phyloP scores from a whole-genome alignment of 2,888 invertebrate species.

The Nesidiocoris tenuis region DNA sequence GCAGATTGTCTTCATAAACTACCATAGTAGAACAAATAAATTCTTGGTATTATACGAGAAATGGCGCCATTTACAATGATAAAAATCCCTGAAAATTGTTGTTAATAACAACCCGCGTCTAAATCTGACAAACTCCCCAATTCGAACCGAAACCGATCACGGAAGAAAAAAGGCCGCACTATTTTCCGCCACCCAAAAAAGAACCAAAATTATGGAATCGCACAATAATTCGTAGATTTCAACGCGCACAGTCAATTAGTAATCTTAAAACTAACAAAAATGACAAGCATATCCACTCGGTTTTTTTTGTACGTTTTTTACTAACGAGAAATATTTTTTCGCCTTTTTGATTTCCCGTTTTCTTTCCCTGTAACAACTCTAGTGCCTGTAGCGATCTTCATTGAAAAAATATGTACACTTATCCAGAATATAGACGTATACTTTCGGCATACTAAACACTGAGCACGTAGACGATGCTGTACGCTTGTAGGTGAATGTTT shows the following conservation, averaged over 20 bases:
- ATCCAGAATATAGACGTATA: conserved; percentile 22
- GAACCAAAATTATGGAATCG: conserved; percentile 47
- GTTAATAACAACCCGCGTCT: no score
- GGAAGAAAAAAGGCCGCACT: no score
- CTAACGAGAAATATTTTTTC: conserved; percentile 1
- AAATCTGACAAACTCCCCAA: no score
- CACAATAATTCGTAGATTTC: conserved; percentile 49
- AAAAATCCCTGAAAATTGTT: no score
- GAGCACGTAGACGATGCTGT: conserved; percentile 45
- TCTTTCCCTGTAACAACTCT: conserved; percentile 45
- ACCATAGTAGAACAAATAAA: no score
- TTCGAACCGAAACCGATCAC: no score
- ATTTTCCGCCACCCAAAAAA: conserved; percentile 24
- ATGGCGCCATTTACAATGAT: no score
- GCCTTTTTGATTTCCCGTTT: conserved; percentile 24
- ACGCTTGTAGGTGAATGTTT: conserved; percentile 47
- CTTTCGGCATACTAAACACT: conserved; percentile 19
- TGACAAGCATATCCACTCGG: conserved; percentile 18
- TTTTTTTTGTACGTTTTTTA: conserved; percentile 1
- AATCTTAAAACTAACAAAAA: conserved; percentile 42
- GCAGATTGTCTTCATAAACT: no score
- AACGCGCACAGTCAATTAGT: conserved; percentile 49
- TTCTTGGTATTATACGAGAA: no score
- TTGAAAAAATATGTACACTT: conserved; percentile 20
- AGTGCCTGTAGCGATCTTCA: conserved; percentile 47